Evolutionary conservation across 2,113 vertebrate genomes (phyloP).

Genomic region (Procavia capensis): DNA sequence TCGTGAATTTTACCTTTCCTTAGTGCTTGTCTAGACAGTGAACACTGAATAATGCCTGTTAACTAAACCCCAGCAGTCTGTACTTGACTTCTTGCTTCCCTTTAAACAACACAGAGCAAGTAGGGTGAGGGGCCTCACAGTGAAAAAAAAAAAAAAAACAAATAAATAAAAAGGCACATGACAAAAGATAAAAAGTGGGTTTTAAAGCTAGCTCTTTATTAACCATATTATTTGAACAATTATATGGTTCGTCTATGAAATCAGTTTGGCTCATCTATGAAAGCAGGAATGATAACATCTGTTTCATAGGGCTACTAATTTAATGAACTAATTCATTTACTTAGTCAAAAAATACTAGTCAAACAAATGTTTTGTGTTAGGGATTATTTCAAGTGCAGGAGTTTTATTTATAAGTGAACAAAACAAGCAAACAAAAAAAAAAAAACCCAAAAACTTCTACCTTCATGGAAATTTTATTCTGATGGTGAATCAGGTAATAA

Average conservation of each 20-base stretch:
- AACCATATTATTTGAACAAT: neutral
- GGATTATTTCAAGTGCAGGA: neutral
- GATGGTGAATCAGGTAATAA: neutral
- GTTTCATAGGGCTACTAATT: neutral
- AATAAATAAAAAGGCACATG: neutral
- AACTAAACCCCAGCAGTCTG: neutral
- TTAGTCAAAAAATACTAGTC: neutral
- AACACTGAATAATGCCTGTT: neutral
- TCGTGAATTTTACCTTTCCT: neutral
- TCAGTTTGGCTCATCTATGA: neutral
- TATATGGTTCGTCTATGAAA: neutral
- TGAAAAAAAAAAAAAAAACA: neutral
- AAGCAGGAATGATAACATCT: neutral
- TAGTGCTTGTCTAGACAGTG: neutral
- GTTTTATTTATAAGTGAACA: neutral
- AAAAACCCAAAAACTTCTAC: no score
- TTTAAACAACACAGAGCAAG: neutral
- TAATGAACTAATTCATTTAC: neutral
- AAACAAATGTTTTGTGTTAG: neutral
- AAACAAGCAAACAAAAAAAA: neutral
- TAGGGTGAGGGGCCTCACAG: fast-evolving
- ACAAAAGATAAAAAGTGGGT: neutral
- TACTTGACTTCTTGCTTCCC: neutral
- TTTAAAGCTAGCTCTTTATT: neutral
- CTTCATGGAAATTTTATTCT: neutral